Conservation (phyloP, 1,140 invertebrate species). For the Holotrichia oblita region DNA sequence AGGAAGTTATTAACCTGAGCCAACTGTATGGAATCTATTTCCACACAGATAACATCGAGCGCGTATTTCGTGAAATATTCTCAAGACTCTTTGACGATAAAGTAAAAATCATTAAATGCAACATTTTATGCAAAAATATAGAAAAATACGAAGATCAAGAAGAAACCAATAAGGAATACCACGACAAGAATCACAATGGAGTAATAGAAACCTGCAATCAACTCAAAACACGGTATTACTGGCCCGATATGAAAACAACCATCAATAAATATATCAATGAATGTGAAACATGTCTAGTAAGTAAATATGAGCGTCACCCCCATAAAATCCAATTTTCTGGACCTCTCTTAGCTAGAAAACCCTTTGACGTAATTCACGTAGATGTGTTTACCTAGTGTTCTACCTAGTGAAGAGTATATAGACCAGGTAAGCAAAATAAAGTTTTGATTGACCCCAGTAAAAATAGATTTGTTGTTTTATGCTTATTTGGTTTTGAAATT, state of each 20-base stretch:
- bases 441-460: no score
- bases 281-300: constrained; percentile 46
- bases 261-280: constrained; percentile 47
- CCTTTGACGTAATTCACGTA: constrained; percentile 52
- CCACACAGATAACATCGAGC: not conserved
- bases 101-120: not conserved
- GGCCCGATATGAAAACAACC: constrained; percentile 46
- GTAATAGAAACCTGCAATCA: constrained; percentile 45
- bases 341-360: constrained; percentile 49
- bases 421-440: no score
- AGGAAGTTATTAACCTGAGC: not conserved
- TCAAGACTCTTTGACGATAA: not conserved
- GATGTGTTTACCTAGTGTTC: no score
- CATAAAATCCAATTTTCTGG: constrained; percentile 40
- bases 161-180: constrained; percentile 30
- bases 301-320: constrained; percentile 49
- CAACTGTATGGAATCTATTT: not conserved
- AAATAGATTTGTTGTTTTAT: no score
- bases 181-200: constrained; percentile 45
- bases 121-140: not conserved
- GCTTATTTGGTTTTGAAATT: no score
- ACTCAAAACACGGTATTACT: constrained; percentile 46
- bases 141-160: not conserved
- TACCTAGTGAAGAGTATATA: no score
- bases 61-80: not conserved